Evolutionary conservation across 2,888 invertebrate species (phyloP).

Genomic region (Tinea trinotella): DNA sequence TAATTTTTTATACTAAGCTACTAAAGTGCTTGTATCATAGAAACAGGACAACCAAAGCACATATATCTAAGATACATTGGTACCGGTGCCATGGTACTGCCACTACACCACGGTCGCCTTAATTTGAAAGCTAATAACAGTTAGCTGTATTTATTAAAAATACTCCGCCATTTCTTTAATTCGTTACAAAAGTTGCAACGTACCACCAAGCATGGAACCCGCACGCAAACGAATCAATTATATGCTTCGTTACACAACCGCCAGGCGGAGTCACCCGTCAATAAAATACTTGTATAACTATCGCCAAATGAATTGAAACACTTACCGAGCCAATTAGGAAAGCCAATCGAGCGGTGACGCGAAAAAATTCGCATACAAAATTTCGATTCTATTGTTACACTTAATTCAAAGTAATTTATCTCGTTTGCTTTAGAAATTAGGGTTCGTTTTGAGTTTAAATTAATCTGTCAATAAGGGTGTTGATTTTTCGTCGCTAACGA

Average conservation of each 20-base stretch:
- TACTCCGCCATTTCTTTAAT: not conserved
- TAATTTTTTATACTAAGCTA: too few relatives aligned
- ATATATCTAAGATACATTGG: too few relatives aligned
- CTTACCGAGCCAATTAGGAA: constrained; percentile 69
- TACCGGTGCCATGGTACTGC: too few relatives aligned
- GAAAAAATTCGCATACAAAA: constrained; percentile 41
- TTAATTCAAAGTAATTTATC: constrained; percentile 26
- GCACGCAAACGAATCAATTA: constrained; percentile 68
- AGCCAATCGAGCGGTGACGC: constrained; percentile 67
- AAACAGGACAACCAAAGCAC: too few relatives aligned
- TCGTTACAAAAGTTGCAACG: not conserved
- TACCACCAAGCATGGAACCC: constrained; percentile 24
- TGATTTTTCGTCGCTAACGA: constrained; percentile 66
- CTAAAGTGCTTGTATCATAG: too few relatives aligned
- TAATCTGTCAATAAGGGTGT: constrained; percentile 51
- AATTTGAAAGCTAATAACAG: too few relatives aligned
- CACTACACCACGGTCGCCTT: too few relatives aligned
- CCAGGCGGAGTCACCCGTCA: constrained; percentile 69
- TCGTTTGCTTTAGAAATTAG: constrained; percentile 33
- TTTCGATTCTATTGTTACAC: not conserved
- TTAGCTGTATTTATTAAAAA: too few relatives aligned
- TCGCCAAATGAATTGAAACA: constrained; percentile 72
- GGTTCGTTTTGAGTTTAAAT: constrained; percentile 34
- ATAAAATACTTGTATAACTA: constrained; percentile 69
- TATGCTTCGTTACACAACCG: constrained; percentile 58